Base-by-base conservation (phyloP, 2,113 vertebrate genomes). In the Scopus umbretta region DNA sequence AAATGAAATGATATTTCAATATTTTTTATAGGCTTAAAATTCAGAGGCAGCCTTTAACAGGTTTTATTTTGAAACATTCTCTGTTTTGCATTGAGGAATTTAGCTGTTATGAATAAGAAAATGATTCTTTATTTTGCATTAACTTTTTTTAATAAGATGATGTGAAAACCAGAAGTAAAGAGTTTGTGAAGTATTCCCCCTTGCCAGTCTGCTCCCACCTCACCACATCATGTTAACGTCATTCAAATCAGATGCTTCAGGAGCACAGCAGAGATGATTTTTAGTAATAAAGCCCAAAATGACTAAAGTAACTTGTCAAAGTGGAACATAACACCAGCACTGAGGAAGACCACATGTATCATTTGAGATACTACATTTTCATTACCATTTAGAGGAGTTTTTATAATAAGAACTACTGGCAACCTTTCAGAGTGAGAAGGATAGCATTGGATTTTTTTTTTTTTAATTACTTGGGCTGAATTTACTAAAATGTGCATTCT, bases 221-320 rank as follows among this genome's bases (percentile, higher is more conserved):
- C 9, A 16, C 34, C 17, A 34, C 20, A 42, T 68, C 10, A 20
- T 1, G 2, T 50, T 47, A 17, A 34, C 1, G 1, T 30, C 1
- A 0, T 81, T 81, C 55, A 32, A 47, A 62, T 78, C 12, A 34
- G 32, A 25, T 20, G 6, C 43, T 71, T 81, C 34, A 67, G 55
- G n/a, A 76, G 13, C 63, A 32, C 17, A 82, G 13, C 32, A 22
- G 59, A 66, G 50, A n/a, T 86, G 23, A 50, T 40, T 85, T 87
- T 74, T 56, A 42, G 38, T 56, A 22, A 27, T 30, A 65, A 92
- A 81, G 27, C 1, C 19, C 5, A 13, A 70, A 63, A 50, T 68
- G 23, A 27, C 45, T 67, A 3, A 53, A 34, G 5, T 81, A 58
- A 43, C 29, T 36, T 74, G 32, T 80, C 1, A 2, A n/a, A 65